A percentile compares a stretch with the other conserved stretches of the same genome.
phyloP scores from a whole-genome alignment of 2,113 vertebrate genomes.

The Chloropsis hardwickii region DNA sequence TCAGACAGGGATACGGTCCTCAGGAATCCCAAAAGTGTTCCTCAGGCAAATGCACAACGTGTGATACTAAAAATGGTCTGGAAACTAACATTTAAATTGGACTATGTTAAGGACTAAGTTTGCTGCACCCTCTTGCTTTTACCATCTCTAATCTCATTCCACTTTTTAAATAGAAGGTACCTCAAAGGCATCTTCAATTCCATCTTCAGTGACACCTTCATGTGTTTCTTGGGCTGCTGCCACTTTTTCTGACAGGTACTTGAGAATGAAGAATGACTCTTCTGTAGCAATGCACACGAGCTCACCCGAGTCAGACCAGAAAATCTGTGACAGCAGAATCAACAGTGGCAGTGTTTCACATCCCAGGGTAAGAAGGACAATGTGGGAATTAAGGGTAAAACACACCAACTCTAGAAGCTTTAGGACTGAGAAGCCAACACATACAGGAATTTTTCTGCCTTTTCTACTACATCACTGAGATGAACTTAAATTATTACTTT shows the following conservation, averaged over 20 bases:
- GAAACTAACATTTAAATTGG: not conserved
- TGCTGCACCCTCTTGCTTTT: not conserved
- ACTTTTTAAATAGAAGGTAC: slow-evolving; percentile 47
- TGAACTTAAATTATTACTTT: not conserved
- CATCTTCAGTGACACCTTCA: slow-evolving; percentile 95
- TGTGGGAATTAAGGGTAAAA: not conserved
- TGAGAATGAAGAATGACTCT: slow-evolving; percentile 97
- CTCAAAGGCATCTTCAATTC: slow-evolving; percentile 99
- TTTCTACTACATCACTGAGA: not conserved
- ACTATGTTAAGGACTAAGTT: not conserved
- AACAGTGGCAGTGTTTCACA: not conserved
- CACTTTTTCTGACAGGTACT: slow-evolving; percentile 94
- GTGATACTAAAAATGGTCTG: not conserved
- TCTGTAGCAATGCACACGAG: slow-evolving; percentile 98
- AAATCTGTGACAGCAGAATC: slow-evolving; percentile 81
- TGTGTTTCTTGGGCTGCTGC: slow-evolving; percentile 93
- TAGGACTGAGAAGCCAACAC: not conserved
- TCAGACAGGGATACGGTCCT: not conserved
- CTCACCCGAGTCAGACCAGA: slow-evolving; percentile 99
- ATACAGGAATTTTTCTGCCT: not conserved
- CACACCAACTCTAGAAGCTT: not conserved
- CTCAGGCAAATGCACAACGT: not conserved
- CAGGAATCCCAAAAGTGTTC: not conserved
- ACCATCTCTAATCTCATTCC: not conserved
- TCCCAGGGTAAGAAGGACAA: not conserved